These are phyloP conservation scores for Cerceris ruficornis DNA, from an alignment of 2,888 invertebrate species.

Conservation along the genomic window DNA sequence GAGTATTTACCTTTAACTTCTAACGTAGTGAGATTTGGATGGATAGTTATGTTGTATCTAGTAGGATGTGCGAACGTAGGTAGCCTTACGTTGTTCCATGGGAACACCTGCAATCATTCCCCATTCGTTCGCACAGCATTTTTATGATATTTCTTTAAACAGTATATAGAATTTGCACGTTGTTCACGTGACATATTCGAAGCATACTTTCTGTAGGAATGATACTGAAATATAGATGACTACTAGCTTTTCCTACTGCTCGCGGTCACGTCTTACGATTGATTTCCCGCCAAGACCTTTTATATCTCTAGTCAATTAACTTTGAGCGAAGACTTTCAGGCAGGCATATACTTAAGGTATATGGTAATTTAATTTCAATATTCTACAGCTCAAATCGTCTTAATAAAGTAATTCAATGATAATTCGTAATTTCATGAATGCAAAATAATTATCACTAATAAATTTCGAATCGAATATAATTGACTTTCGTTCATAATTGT, in stretches of 20 bases:
- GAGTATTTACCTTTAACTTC: constrained; percentile 89
- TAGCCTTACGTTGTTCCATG: constrained; percentile 90
- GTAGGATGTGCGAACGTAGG: constrained; percentile 91
- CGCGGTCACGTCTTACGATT: constrained; percentile 36
- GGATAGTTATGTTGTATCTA: constrained; percentile 94
- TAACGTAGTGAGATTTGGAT: constrained; percentile 95
- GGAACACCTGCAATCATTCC: constrained; percentile 84
- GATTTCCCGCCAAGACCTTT: constrained; percentile 52
- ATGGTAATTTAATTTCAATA: neutral
- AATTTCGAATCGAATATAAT: no score
- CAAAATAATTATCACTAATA: no score
- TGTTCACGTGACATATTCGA: neutral
- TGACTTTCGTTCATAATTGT: neutral
- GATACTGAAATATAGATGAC: constrained; percentile 33
- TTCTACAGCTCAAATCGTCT: neutral
- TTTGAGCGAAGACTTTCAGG: constrained; percentile 27
- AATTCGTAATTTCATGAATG: no score
- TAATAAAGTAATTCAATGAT: no score
- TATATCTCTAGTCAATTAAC: constrained; percentile 8
- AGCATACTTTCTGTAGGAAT: neutral
- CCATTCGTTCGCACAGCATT: constrained; percentile 13
- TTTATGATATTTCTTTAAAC: neutral
- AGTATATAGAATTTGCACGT: neutral
- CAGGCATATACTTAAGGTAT: constrained; percentile 1
- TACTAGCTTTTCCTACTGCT: constrained; percentile 13